These are phyloP conservation scores for Pollenia angustigena DNA, from an alignment of 2,888 invertebrate genomes.

Conservation along the genomic window DNA sequence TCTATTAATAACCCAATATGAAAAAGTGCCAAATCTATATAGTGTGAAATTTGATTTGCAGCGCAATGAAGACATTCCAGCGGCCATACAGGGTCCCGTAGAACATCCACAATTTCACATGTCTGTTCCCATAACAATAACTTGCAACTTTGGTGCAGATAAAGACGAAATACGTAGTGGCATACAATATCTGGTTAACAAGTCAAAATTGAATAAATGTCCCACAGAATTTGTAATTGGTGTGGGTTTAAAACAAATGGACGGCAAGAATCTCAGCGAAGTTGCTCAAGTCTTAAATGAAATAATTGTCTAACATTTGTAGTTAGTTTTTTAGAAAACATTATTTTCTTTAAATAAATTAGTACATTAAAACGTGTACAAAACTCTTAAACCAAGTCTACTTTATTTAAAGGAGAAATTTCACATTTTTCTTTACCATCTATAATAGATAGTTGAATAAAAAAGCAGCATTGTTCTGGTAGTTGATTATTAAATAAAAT, in stretches of 20 bases:
- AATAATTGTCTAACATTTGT: slow-evolving; percentile 62
- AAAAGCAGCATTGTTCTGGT: slow-evolving; percentile 66
- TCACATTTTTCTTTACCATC: slow-evolving; percentile 70
- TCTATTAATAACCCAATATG: slow-evolving; percentile 81
- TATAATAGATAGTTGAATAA: slow-evolving; percentile 63
- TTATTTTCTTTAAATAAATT: slow-evolving; percentile 75
- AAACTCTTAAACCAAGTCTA: slow-evolving; percentile 72
- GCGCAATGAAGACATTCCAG: slow-evolving; percentile 72
- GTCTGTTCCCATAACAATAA: slow-evolving; percentile 80
- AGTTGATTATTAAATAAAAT: too few relatives aligned
- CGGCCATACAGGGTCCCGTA: slow-evolving; percentile 75
- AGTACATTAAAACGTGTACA: slow-evolving; percentile 84
- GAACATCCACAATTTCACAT: slow-evolving; percentile 77
- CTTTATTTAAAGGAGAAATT: slow-evolving; percentile 49
- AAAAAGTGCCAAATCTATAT: slow-evolving; percentile 80
- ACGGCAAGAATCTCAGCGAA: slow-evolving; percentile 77
- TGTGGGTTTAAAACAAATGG: slow-evolving; percentile 79
- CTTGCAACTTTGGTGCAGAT: slow-evolving; percentile 80
- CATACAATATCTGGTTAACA: slow-evolving; percentile 81
- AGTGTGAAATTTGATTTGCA: slow-evolving; percentile 80
- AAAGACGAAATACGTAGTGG: slow-evolving; percentile 80
- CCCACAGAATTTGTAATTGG: slow-evolving; percentile 80
- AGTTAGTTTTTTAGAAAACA: slow-evolving; percentile 56
- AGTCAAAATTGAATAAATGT: slow-evolving; percentile 79
- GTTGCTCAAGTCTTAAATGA: slow-evolving; percentile 78